A percentile compares a stretch with the other conserved stretches of the same genome.
These are phyloP conservation scores for Dallia pectoralis DNA, from an alignment of 2,797 vertebrate species.

Conservation along the genomic window DNA sequence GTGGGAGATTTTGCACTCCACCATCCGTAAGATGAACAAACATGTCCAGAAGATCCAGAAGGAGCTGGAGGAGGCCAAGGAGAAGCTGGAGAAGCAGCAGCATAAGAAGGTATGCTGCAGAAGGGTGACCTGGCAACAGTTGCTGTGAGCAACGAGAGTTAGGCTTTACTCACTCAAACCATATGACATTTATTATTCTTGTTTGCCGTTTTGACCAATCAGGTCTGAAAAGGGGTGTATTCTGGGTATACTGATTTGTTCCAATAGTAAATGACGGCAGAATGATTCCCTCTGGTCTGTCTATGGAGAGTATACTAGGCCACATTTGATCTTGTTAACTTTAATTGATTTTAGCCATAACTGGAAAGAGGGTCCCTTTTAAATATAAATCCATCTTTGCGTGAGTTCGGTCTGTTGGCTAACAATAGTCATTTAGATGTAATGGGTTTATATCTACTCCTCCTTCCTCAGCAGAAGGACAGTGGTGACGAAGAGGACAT, in stretches of 20 bases:
- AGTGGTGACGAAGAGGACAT: conserved; percentile 87
- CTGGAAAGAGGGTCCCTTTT: background rate
- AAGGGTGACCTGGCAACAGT: background rate
- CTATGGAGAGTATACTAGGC: background rate
- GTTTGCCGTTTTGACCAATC: too few species aligned
- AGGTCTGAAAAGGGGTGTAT: too few species aligned
- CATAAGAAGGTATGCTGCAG: conserved; percentile 73
- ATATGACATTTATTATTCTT: too few species aligned
- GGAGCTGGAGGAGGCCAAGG: conserved; percentile 94
- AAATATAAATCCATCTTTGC: background rate
- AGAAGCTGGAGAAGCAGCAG: conserved; percentile 93
- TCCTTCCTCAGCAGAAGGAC: conserved; percentile 65
- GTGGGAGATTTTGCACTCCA: conserved; percentile 98
- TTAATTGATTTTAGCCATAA: background rate
- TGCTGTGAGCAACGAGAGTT: background rate
- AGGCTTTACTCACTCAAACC: too few species aligned
- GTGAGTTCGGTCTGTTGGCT: background rate
- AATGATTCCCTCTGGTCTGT: background rate
- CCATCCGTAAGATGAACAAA: conserved; percentile 98
- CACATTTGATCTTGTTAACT: background rate
- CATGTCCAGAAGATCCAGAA: conserved; percentile 97
- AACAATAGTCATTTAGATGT: background rate
- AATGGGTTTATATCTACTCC: too few species aligned
- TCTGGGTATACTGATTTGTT: background rate
- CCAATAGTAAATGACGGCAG: background rate